A percentile compares a stretch with the other conserved stretches of the same genome.
Evolutionary conservation across 2,797 vertebrate species (phyloP).

Genomic region (Lepus townsendii): DNA sequence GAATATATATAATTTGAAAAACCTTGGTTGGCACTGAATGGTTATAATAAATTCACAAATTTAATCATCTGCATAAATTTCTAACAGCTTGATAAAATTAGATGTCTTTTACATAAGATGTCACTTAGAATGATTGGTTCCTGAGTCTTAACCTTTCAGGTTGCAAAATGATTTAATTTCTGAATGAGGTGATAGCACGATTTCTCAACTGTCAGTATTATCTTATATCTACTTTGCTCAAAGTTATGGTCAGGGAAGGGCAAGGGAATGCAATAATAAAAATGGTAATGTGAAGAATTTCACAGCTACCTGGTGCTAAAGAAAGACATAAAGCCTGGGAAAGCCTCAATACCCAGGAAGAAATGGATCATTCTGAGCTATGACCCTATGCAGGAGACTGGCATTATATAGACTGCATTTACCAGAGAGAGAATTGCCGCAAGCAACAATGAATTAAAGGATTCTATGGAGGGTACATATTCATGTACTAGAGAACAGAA

Average conservation of each 20-base stretch:
- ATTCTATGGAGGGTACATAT: background rate
- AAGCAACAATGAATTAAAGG: background rate
- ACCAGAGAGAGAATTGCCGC: background rate
- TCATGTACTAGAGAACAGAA: background rate
- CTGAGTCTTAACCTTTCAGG: conserved; percentile 63
- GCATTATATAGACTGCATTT: background rate
- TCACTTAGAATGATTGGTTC: conserved; percentile 66
- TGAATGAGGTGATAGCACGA: background rate
- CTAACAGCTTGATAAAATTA: conserved; percentile 74
- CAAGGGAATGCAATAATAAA: background rate
- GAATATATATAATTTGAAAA: background rate
- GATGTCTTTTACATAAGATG: conserved; percentile 73
- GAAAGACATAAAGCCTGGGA: background rate
- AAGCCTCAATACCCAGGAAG: background rate
- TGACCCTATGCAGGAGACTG: background rate
- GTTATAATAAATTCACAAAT: conserved; percentile 63
- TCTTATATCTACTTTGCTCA: background rate
- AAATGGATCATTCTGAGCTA: background rate
- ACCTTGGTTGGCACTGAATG: background rate
- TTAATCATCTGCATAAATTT: conserved; percentile 72
- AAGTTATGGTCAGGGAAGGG: background rate
- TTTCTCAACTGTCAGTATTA: conserved; percentile 19
- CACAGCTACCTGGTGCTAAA: background rate
- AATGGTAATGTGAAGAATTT: background rate
- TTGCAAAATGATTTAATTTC: conserved; percentile 19